A percentile compares a stretch with the other conserved stretches of the same genome.
These are phyloP conservation scores for Callithrix jacchus DNA, from an alignment of 2,113 vertebrate genomes.

Conservation along the genomic window DNA sequence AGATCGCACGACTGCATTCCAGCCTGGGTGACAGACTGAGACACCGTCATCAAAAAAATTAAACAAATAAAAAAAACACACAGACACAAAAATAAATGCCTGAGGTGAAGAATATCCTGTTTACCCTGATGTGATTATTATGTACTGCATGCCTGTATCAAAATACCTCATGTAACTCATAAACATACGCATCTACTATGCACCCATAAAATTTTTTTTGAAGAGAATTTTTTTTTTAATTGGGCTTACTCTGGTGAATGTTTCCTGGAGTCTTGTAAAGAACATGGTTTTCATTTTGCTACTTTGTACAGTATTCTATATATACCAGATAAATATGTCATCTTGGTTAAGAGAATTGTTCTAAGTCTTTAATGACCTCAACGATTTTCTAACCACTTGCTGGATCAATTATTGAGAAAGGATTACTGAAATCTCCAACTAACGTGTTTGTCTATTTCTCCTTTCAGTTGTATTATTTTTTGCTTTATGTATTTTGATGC, in stretches of 20 bases:
- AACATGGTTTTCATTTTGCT: neutral
- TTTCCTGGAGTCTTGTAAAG: neutral
- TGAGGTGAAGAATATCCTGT: no score
- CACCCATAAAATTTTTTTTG: no score
- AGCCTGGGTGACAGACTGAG: no score
- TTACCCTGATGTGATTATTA: no score
- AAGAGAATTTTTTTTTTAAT: no score
- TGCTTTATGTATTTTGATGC: neutral
- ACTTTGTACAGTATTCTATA: neutral
- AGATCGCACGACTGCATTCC: no score
- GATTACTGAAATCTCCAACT: neutral
- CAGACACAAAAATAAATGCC: no score
- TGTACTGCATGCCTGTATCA: no score
- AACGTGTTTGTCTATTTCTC: neutral
- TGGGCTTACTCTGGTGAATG: neutral
- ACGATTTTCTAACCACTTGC: neutral
- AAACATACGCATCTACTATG: no score
- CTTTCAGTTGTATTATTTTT: neutral
- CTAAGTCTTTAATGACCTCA: neutral
- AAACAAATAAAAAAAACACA: no score
- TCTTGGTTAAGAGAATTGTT: neutral
- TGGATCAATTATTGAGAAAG: neutral
- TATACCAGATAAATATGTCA: neutral
- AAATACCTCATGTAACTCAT: no score
- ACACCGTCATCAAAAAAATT: no score